These are phyloP conservation scores for Python bivittatus DNA, from an alignment of 2,113 vertebrate species.

Conservation along the genomic window DNA sequence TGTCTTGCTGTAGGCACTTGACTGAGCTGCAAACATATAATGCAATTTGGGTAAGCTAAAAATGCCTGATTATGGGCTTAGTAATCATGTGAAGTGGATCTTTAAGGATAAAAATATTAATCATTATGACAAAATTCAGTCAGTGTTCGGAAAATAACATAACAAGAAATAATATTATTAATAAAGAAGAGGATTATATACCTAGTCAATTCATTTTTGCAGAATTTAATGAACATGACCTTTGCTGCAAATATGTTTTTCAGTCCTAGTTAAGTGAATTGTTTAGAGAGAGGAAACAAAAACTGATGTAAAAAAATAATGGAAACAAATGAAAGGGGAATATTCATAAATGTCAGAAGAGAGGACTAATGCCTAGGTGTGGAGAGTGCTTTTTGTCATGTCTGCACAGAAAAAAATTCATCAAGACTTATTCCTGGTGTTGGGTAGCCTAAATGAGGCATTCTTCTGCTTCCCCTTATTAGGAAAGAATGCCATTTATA, in stretches of 20 bases:
- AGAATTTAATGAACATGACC: background rate
- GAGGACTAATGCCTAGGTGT: too few relatives aligned
- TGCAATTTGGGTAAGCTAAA: background rate
- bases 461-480: too few relatives aligned
- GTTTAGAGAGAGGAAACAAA: background rate
- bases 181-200: background rate
- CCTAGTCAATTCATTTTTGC: background rate
- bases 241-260: background rate
- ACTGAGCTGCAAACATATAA: background rate
- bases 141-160: background rate
- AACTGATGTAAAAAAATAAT: background rate
- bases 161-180: background rate
- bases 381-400: background rate
- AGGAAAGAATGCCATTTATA: background rate
- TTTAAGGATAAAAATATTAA: background rate
- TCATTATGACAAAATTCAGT: background rate
- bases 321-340: background rate
- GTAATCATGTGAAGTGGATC: background rate
- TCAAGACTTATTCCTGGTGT: background rate
- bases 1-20: background rate
- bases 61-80: background rate
- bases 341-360: background rate
- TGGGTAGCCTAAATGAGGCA: background rate
- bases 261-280: background rate
- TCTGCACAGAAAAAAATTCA: background rate